Base-by-base conservation (phyloP, 2,797 vertebrate species). In the Salmo trutta region DNA sequence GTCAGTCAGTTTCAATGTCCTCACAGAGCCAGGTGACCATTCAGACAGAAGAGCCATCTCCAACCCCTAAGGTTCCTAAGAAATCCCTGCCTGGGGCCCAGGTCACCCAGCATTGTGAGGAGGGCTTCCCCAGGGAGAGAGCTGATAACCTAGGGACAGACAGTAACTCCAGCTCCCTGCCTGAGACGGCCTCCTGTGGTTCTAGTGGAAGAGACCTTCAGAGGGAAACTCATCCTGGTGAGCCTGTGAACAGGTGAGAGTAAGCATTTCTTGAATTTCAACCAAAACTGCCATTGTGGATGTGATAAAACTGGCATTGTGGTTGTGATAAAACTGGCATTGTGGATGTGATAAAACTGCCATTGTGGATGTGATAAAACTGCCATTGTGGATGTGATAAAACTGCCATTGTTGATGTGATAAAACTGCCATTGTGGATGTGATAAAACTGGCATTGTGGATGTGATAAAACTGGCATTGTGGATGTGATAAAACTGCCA, bases 211-310 rank as follows among this genome's bases (percentile, higher is more conserved):
- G 73, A 15, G 51, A 72, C 14, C 51, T 15, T 29, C 47, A 72
- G 24, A 72, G 5, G 24, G 17, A 33, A 33, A 68, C 29, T 19
- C 52, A 75, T 16, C 54, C 71, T 1, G 71, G 53, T 36, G 54
- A 78, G n/a, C 16, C 19, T 65, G 54, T 73, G 53, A 10, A 79
- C 73, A 56, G 81, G 91, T 91, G 53, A 81, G 8, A 64, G 24
- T 24, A 64, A 75, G 19, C 27, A 78, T 88, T 74, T 41, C 41
- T 56, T 66, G 8, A 56, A 64, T 73, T 71, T 75, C 77, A 52
- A 66, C 75, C 70, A 75, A 51, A 66, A 77, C 75, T 69, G 67
- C 19, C 3, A 41, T n/a, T 41, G 19, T 29, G 14, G 19, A 69
- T 15, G 3, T 47, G 2, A 47, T 47, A 36, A 36, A 36, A 36